phyloP scores from a whole-genome alignment of 2,113 vertebrate genomes.

The Petrocephalus zakoni region DNA sequence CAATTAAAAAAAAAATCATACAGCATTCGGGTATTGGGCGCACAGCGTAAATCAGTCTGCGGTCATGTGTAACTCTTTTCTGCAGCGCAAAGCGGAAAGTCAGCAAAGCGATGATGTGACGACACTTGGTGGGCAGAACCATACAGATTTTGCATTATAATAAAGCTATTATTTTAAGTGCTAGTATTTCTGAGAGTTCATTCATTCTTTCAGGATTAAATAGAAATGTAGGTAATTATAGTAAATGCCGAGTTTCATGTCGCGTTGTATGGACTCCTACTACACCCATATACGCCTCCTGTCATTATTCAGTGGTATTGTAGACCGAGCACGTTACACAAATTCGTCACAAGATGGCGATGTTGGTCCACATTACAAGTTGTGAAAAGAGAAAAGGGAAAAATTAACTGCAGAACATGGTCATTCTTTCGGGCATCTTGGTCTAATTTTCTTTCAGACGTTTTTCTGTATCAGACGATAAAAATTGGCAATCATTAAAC shows the following conservation, averaged over 20 bases:
- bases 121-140: not conserved
- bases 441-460: not conserved
- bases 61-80: not conserved
- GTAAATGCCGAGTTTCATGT: not conserved
- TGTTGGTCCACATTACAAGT: slow-evolving; percentile 33
- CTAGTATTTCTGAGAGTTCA: not conserved
- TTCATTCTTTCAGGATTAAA: not conserved
- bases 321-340: not conserved
- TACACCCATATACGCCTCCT: not conserved
- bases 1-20: not conserved
- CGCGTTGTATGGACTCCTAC: not conserved
- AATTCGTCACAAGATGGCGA: slow-evolving; percentile 48
- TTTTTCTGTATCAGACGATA: not conserved
- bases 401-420: not conserved
- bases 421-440: not conserved
- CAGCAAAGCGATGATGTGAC: not conserved
- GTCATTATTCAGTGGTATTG: not conserved
- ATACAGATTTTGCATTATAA: not conserved
- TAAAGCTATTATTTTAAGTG: not conserved
- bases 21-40: not conserved
- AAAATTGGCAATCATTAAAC: not conserved
- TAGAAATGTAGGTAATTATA: not conserved
- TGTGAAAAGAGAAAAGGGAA: not conserved
- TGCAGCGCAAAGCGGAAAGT: not conserved
- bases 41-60: not conserved